phyloP scores from a whole-genome alignment of 2,888 invertebrate species.

The Ommatoiulus sabulosus region DNA sequence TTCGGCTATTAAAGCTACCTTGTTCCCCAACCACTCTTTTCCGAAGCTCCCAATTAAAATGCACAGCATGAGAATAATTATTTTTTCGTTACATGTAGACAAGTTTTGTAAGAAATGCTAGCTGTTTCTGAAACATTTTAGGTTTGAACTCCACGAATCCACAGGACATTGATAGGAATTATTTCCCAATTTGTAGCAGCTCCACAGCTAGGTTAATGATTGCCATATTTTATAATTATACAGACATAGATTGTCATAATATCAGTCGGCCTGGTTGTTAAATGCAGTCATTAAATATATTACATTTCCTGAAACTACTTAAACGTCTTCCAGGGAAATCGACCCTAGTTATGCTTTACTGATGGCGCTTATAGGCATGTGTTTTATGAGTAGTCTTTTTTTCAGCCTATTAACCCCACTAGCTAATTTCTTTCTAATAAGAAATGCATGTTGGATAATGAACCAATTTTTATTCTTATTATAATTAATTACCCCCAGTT shows the following conservation, averaged over 20 bases:
- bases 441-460: no score
- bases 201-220: background rate
- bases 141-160: background rate
- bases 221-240: background rate
- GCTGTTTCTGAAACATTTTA: background rate
- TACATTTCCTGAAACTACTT: background rate
- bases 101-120: background rate
- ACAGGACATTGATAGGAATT: background rate
- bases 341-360: background rate
- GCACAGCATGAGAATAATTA: constrained; percentile 21
- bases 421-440: no score
- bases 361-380: background rate
- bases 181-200: background rate
- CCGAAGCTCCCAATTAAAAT: background rate
- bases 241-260: background rate
- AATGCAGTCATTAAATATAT: background rate
- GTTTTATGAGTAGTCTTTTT: no score
- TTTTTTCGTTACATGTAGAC: background rate
- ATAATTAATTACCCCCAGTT: no score
- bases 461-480: no score
- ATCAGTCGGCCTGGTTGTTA: background rate
- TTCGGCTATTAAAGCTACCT: background rate
- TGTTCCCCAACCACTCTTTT: background rate
- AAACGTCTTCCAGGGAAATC: background rate
- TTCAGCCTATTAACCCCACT: no score